Evolutionary conservation across 2,797 vertebrate genomes (phyloP), one percentile per base, ranked within the genome.

Genomic region (Coccyzus lansbergi): DNA sequence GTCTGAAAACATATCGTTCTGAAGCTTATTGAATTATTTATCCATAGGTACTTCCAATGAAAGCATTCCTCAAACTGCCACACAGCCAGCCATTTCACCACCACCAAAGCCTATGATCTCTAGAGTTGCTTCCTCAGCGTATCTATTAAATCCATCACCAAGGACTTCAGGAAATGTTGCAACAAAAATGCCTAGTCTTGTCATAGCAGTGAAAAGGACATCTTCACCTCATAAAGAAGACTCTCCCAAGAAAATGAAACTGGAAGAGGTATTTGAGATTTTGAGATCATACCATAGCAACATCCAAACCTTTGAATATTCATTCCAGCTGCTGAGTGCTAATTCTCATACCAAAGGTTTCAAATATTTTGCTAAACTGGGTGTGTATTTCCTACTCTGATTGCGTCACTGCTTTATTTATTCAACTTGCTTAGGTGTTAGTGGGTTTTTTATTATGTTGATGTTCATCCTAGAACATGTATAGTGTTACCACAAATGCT

Each of bases 31-130:
- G 75, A 75, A 83, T 93, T 94, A 28, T 94, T 76, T 84, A 46
- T 89, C 46, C 64, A 0, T 48, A 98, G 98, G 98, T 97, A 97
- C 97, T 96, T 97, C 98, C 86, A 97, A 98, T 88, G 98, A 98
- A 97, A 98, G 98, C 98, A 98, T 98, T 98, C 98, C 98, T 97
- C 98, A 98, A 92, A 98, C 98, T 97, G 98, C 98, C 97, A 97
- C 97, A 92, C 97, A 97, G 65, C 98, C 98, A 94, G 97, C 97
- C 97, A 96, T 97, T 94, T 96, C 97, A 87, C 95, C 97, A 71
- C 98, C 98, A 96, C 98, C 98, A 97, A 98, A 98, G 96, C 95
- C 98, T 97, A 94, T 97, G 65, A 96, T 97, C 94, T 97, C 97
- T 92, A 97, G 97, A 96, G 93, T 97, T 87, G 96, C 96, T 81